A percentile compares a stretch with the other conserved stretches of the same genome.
phyloP scores from a whole-genome alignment of 2,113 vertebrate genomes.

The Conger conger region DNA sequence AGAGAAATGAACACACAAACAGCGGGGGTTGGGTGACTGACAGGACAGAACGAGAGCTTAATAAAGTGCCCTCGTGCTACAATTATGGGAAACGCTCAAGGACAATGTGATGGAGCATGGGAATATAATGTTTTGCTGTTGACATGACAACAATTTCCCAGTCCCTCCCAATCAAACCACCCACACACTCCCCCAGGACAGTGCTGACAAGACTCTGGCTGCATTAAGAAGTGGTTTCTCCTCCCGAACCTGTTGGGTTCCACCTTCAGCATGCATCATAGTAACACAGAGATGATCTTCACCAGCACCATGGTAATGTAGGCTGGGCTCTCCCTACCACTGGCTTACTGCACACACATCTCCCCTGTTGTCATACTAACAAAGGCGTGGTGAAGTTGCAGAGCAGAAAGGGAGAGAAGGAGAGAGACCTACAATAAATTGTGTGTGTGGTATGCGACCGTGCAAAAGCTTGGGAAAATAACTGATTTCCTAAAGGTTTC shows the following conservation, averaged over 20 bases:
- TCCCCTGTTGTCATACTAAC: neutral
- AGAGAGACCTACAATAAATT: neutral
- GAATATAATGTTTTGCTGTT: slow-evolving; percentile 46
- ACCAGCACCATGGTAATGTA: neutral
- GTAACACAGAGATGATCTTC: neutral
- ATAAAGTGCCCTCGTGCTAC: slow-evolving; percentile 42
- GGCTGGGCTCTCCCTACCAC: neutral
- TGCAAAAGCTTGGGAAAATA: neutral
- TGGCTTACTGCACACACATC: neutral
- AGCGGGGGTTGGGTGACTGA: slow-evolving; percentile 33
- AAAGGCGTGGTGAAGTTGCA: neutral
- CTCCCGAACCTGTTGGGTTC: neutral
- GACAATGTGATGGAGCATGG: slow-evolving; percentile 44
- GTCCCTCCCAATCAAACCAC: neutral
- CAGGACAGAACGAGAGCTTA: slow-evolving; percentile 38
- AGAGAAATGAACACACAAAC: slow-evolving; percentile 41
- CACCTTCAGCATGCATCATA: neutral
- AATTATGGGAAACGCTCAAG: neutral
- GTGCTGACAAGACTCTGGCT: neutral
- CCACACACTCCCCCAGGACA: slow-evolving; percentile 1
- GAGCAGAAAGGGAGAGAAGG: neutral
- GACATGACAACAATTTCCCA: slow-evolving; percentile 18
- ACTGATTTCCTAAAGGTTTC: neutral
- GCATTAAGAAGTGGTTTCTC: neutral
- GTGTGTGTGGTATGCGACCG: neutral